phyloP scores from a whole-genome alignment of 2,797 vertebrate species.

The Scolopax rusticola region DNA sequence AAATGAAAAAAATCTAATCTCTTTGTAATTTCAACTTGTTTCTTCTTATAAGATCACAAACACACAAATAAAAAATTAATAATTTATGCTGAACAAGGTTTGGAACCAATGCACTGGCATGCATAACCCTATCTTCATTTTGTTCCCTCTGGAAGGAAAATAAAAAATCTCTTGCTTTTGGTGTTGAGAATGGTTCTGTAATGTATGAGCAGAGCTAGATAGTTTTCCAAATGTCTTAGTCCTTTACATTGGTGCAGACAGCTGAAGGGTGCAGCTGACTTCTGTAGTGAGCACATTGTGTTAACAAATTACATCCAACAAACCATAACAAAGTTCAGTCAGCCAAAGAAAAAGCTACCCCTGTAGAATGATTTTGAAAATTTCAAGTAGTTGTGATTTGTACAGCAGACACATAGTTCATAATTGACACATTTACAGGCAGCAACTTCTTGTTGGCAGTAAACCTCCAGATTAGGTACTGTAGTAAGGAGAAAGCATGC shows the following conservation, averaged over 20 bases:
- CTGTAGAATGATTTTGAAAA: neutral
- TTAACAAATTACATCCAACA: neutral
- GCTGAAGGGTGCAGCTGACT: conserved; percentile 11
- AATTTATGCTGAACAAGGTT: neutral
- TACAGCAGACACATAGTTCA: neutral
- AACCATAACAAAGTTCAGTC: neutral
- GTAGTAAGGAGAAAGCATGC: neutral
- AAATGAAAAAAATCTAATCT: neutral
- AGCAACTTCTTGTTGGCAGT: neutral
- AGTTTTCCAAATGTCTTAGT: neutral
- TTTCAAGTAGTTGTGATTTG: neutral
- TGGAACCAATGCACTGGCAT: neutral
- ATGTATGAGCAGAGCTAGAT: neutral
- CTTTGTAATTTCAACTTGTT: neutral
- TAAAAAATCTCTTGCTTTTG: neutral
- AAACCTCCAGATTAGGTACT: neutral
- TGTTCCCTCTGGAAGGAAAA: neutral
- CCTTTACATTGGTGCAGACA: neutral
- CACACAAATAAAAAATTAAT: neutral
- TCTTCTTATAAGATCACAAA: neutral
- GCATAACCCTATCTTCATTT: neutral
- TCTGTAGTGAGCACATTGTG: neutral
- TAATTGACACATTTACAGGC: neutral
- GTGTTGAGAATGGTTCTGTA: neutral
- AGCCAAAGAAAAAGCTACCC: neutral